Evolutionary conservation across 1,140 invertebrate species (phyloP), one percentile per base, ranked within the genome.

Genomic region (Drosophila nebulosa): DNA sequence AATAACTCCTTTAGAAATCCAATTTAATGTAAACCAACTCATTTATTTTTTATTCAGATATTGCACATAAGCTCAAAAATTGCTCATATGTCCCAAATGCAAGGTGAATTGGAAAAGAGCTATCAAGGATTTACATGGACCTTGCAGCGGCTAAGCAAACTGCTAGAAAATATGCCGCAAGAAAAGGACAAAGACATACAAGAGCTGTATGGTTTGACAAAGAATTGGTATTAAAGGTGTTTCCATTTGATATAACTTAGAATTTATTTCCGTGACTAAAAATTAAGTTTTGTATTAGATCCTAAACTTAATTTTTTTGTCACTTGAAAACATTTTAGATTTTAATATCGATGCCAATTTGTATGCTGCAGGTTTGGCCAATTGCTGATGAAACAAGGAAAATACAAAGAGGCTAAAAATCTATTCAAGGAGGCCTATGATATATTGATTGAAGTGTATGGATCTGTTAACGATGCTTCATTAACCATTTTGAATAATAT

Each of bases 401-500:
- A 94, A 72, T 93, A 93, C 71, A 85, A 93, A 22, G 93, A 96
- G 75, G 95, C 96, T 0, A 92, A 95, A 36, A 92, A 93, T 42
- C 92, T 94, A 72, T 94, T 97, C 81, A 92, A 94, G 51, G 94
- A 95, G 90, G 94, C 97, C 35, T 94, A 96, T 74, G 92, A 95
- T 22, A 92, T 95, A 68, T 96, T 95, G 63, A 84, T 92, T 53
- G 91, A 94, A 86, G 80, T 95, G 0, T 92, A 96, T 89, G 96
- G 96, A 5, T 86, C 94, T 65, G 90, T 94, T 6, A 94, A 94
- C 78, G 94, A 95, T 76, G 96, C 97, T 89, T 94, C 94, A 67
- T 94, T 97, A 16, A 92, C 97, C 21, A 92, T 98, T 36, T 90
- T 98, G 5, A 98, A 98, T 93, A 96, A 98, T 91, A 93, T 98